Evolutionary conservation across 2,797 vertebrate genomes (phyloP).

Genomic region (Discoglossus pictus): DNA sequence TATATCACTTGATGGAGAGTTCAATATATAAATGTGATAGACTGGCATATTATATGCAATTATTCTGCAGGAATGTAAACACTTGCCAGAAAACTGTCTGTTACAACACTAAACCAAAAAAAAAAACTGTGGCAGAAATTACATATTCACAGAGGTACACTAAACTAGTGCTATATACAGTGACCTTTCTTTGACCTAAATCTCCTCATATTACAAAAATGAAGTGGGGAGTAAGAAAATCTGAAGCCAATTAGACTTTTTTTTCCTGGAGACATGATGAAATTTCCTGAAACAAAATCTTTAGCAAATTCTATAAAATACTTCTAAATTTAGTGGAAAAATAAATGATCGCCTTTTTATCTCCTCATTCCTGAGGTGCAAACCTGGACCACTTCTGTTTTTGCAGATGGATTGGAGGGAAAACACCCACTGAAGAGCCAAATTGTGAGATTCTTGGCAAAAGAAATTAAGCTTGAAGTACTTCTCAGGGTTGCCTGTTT

Average conservation of each 20-base stretch:
- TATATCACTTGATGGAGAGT: no score
- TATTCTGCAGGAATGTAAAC: constrained; percentile 74
- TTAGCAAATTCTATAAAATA: constrained; percentile 72
- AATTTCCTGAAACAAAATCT: constrained; percentile 79
- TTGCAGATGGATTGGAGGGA: constrained; percentile 70
- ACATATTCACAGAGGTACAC: constrained; percentile 74
- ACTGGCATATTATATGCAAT: constrained; percentile 73
- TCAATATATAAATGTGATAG: constrained; percentile 63
- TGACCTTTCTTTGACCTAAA: constrained; percentile 71
- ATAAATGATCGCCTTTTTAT: constrained; percentile 74
- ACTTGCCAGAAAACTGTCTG: constrained; percentile 70
- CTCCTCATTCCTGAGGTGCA: constrained; percentile 71
- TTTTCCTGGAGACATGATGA: constrained; percentile 76
- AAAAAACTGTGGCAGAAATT: constrained; percentile 68
- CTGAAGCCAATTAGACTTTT: constrained; percentile 68
- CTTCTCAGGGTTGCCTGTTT: constrained; percentile 60
- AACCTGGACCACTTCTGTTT: constrained; percentile 68
- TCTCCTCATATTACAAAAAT: constrained; percentile 68
- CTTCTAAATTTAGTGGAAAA: constrained; percentile 72
- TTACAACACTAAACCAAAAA: constrained; percentile 61
- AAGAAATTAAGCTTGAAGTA: constrained; percentile 55
- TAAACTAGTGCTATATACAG: constrained; percentile 68
- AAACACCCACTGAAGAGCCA: constrained; percentile 64
- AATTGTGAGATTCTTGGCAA: constrained; percentile 65
- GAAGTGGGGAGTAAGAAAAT: constrained; percentile 67